These are phyloP conservation scores for Serinus canaria DNA, from an alignment of 2,113 vertebrate species.

Conservation along the genomic window DNA sequence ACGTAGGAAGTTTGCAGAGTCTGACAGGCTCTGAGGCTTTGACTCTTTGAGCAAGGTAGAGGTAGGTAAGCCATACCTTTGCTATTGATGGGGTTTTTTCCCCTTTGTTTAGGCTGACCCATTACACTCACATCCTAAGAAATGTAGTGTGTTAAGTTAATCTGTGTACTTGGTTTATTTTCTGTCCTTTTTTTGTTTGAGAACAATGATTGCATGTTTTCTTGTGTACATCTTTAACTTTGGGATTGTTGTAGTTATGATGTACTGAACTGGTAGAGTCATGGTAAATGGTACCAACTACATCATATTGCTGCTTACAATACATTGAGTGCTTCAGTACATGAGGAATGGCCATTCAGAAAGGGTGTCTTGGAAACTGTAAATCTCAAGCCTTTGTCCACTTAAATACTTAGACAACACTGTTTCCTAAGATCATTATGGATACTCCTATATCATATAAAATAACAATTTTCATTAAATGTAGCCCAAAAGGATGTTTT, in stretches of 20 bases:
- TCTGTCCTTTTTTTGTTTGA: neutral
- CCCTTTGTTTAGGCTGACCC: neutral
- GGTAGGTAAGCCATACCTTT: neutral
- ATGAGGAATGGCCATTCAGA: neutral
- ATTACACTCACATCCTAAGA: neutral
- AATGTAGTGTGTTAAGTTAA: accelerated
- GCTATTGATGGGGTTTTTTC: neutral
- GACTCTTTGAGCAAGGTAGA: neutral
- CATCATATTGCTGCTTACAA: accelerated
- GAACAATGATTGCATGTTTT: neutral
- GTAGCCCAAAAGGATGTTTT: neutral
- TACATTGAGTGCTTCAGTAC: neutral
- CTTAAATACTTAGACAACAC: neutral
- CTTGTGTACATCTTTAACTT: neutral
- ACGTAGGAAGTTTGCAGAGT: neutral
- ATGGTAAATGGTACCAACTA: neutral
- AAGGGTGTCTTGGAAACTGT: neutral
- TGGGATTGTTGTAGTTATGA: neutral
- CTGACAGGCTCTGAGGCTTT: neutral
- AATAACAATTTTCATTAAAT: neutral
- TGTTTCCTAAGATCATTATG: neutral
- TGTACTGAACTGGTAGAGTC: neutral
- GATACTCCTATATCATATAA: neutral
- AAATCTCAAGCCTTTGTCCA: neutral
- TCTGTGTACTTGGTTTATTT: neutral